Conservation (phyloP, 1,140 invertebrate genomes). For the Drosophila sproati region DNA sequence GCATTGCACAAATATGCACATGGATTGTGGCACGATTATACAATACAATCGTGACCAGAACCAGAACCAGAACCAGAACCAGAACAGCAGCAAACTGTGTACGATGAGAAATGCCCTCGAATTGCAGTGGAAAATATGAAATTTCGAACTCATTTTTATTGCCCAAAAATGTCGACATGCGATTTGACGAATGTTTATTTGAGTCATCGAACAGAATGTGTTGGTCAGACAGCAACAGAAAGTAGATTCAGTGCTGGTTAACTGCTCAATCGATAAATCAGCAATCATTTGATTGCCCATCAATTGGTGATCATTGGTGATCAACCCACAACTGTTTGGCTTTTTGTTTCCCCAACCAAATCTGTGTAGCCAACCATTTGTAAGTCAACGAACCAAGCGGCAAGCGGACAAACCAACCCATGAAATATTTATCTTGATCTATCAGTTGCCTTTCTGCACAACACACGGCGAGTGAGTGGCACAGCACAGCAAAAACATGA, state of each 20-base stretch:
- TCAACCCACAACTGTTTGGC: conserved; percentile 15
- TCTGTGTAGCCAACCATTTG: conserved; percentile 44
- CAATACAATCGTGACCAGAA: conserved; percentile 73
- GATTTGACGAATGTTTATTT: too few relatives aligned
- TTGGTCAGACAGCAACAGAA: too few relatives aligned
- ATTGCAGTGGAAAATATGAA: conserved; percentile 16
- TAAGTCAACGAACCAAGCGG: conserved; percentile 73
- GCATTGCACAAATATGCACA: conserved; percentile 30
- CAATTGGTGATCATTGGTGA: conserved; percentile 1
- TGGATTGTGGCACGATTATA: conserved; percentile 57
- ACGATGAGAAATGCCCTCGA: conserved; percentile 47
- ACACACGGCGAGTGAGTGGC: conserved; percentile 57
- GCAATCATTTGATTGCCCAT: too few relatives aligned
- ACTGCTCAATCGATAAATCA: too few relatives aligned
- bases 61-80: conserved; percentile 38
- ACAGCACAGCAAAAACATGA: conserved; percentile 1
- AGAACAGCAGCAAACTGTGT: conserved; percentile 4
- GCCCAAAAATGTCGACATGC: too few relatives aligned
- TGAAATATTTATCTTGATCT: conserved; percentile 46
- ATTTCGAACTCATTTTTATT: not conserved
- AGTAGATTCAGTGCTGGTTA: too few relatives aligned
- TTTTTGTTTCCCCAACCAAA: too few relatives aligned
- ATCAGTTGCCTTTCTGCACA: conserved; percentile 47
- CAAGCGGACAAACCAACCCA: conserved; percentile 43
- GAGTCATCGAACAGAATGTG: too few relatives aligned